phyloP scores from a whole-genome alignment of 2,113 vertebrate species.

The Daubentonia madagascariensis region DNA sequence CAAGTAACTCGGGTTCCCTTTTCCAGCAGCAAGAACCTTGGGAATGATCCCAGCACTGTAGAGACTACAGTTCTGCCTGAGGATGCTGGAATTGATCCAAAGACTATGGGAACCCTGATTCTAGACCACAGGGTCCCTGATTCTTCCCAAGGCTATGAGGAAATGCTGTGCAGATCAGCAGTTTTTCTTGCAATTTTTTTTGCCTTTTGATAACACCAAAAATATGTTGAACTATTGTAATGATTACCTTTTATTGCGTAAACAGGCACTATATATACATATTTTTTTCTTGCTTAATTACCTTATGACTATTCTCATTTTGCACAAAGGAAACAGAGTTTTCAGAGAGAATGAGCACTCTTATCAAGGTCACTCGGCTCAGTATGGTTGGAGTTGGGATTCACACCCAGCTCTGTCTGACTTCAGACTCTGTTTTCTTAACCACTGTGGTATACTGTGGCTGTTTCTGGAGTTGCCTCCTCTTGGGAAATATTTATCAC shows the following conservation, averaged over 20 bases:
- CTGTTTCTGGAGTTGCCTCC: constrained; percentile 23
- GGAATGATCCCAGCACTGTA: neutral
- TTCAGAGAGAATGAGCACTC: neutral
- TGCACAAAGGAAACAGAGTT: constrained; percentile 14
- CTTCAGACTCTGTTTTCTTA: constrained; percentile 4
- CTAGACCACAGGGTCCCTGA: neutral
- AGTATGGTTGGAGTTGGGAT: neutral
- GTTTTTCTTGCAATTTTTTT: neutral
- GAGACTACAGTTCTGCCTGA: neutral
- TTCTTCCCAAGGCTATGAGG: neutral
- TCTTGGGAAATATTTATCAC: constrained; percentile 54
- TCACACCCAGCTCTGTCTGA: neutral
- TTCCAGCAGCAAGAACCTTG: neutral
- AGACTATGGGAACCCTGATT: neutral
- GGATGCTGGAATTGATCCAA: neutral
- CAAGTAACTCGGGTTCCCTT: neutral
- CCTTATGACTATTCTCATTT: neutral
- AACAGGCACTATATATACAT: neutral
- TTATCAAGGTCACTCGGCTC: neutral
- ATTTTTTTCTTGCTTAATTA: neutral
- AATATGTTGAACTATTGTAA: neutral
- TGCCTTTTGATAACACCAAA: neutral
- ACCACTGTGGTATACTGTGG: neutral
- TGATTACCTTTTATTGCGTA: neutral
- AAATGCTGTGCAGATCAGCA: neutral